These are phyloP conservation scores for Diachasma alloeum DNA, from an alignment of 1,140 invertebrate species.

Conservation along the genomic window DNA sequence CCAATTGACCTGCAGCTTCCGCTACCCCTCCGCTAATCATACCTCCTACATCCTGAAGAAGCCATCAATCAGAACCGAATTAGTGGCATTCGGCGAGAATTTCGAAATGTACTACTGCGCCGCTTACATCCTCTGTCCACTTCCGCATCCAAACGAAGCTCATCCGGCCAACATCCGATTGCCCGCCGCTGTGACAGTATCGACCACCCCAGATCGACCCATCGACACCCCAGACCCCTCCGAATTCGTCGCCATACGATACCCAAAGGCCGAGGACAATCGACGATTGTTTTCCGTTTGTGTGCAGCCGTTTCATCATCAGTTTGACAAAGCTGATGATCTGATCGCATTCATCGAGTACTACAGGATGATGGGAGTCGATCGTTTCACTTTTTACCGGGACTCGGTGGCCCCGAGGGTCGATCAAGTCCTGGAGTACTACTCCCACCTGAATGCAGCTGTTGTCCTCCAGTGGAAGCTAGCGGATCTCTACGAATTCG, in stretches of 20 bases:
- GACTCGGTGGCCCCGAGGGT: conserved; percentile 67
- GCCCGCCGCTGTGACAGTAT: conserved; percentile 24
- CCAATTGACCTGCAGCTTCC: conserved; percentile 29
- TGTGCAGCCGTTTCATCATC: conserved; percentile 72
- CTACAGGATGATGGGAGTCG: conserved; percentile 71
- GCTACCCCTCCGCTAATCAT: background rate
- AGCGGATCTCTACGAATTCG: conserved; percentile 51
- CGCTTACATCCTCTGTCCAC: conserved; percentile 34
- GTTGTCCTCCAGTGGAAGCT: conserved; percentile 70
- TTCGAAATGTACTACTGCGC: conserved; percentile 37
- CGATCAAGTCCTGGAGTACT: conserved; percentile 62
- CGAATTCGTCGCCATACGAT: conserved; percentile 28
- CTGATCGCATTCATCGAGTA: conserved; percentile 76
- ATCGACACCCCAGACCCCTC: background rate
- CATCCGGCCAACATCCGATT: background rate
- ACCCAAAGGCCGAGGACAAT: conserved; percentile 11
- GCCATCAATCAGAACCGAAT: conserved; percentile 15
- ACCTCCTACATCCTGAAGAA: background rate
- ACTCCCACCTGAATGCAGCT: conserved; percentile 60
- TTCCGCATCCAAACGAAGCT: conserved; percentile 16
- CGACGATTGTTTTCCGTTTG: conserved; percentile 68
- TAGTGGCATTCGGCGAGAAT: conserved; percentile 33
- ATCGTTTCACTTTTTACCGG: conserved; percentile 74
- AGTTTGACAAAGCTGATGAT: conserved; percentile 66
- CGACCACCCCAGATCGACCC: background rate